Percentiles rank a stretch among this genome's conserved stretches.
Evolutionary conservation across 2,113 vertebrate species (phyloP).

Genomic region (rabbit (Oryctolagus cuniculus)): DNA sequence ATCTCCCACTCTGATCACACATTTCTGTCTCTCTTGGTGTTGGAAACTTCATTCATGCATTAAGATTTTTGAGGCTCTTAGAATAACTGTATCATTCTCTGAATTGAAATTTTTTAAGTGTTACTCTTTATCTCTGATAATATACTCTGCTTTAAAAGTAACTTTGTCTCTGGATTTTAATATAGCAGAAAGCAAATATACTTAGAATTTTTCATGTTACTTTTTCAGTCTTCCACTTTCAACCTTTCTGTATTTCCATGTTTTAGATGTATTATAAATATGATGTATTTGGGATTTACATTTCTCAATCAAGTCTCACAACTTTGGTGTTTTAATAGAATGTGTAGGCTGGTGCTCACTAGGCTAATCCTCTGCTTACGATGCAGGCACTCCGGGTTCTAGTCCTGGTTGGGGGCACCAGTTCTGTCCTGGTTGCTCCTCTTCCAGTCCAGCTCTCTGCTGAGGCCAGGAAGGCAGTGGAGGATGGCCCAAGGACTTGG

Average conservation of each 20-base stretch:
- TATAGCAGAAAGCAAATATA: not conserved
- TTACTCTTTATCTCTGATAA: not conserved
- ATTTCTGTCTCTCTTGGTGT: not conserved
- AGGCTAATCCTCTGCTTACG: too few species aligned
- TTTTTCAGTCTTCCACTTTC: conserved; percentile 20
- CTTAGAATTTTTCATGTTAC: not conserved
- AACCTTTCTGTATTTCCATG: not conserved
- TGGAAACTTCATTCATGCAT: not conserved
- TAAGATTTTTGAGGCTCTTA: conserved; percentile 3
- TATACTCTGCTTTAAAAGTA: not conserved
- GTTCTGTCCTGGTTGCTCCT: too few species aligned
- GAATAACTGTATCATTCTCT: not conserved
- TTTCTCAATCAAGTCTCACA: not conserved
- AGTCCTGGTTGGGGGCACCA: too few species aligned
- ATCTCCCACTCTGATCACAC: not conserved
- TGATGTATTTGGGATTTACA: not conserved
- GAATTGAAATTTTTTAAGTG: not conserved
- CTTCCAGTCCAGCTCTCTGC: too few species aligned
- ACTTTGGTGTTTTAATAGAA: not conserved
- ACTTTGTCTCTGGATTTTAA: conserved; percentile 37
- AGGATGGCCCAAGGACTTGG: too few species aligned
- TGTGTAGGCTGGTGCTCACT: not conserved
- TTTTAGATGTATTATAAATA: conserved; percentile 3
- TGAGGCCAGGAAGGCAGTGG: too few species aligned
- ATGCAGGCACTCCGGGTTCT: too few species aligned